phyloP scores from a whole-genome alignment of 2,888 invertebrate genomes.

The Opisthograptis luteolata region DNA sequence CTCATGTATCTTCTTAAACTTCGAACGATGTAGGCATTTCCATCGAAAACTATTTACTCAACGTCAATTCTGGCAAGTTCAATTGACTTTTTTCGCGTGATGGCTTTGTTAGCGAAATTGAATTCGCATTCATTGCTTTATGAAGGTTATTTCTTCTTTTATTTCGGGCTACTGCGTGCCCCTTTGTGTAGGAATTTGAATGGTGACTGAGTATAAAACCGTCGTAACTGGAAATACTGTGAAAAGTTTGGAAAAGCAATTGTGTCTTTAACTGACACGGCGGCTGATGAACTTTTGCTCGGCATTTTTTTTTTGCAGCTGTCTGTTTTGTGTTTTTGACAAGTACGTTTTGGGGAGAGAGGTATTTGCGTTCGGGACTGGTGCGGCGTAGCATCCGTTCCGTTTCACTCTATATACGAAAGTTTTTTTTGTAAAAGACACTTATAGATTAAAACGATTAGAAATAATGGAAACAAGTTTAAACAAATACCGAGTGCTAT shows the following conservation, averaged over 20 bases:
- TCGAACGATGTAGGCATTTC: slow-evolving; percentile 21
- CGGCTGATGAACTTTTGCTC: slow-evolving; percentile 19
- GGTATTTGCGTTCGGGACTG: too few relatives aligned
- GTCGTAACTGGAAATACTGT: slow-evolving; percentile 23
- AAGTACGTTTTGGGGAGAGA: too few relatives aligned
- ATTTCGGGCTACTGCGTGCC: slow-evolving; percentile 44
- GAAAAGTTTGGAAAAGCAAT: slow-evolving; percentile 26
- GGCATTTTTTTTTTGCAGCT: not conserved
- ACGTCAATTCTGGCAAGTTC: slow-evolving; percentile 32
- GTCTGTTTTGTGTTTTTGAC: not conserved
- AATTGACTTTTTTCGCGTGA: slow-evolving; percentile 39
- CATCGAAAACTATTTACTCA: slow-evolving; percentile 34
- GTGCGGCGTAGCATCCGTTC: too few relatives aligned
- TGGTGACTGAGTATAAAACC: slow-evolving; percentile 28
- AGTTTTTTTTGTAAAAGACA: too few relatives aligned
- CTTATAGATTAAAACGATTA: too few relatives aligned
- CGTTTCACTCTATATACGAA: too few relatives aligned
- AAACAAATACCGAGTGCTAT: too few relatives aligned
- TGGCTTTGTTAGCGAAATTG: slow-evolving; percentile 69
- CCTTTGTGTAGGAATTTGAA: slow-evolving; percentile 34
- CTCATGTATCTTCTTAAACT: slow-evolving; percentile 17
- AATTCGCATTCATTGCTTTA: slow-evolving; percentile 69
- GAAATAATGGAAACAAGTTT: too few relatives aligned
- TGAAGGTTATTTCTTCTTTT: slow-evolving; percentile 58
- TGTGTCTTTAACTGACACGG: slow-evolving; percentile 23